Percentiles rank a stretch among this genome's conserved stretches.
phyloP scores from a whole-genome alignment of 2,888 invertebrate species.

The Megalurothrips usitatus region DNA sequence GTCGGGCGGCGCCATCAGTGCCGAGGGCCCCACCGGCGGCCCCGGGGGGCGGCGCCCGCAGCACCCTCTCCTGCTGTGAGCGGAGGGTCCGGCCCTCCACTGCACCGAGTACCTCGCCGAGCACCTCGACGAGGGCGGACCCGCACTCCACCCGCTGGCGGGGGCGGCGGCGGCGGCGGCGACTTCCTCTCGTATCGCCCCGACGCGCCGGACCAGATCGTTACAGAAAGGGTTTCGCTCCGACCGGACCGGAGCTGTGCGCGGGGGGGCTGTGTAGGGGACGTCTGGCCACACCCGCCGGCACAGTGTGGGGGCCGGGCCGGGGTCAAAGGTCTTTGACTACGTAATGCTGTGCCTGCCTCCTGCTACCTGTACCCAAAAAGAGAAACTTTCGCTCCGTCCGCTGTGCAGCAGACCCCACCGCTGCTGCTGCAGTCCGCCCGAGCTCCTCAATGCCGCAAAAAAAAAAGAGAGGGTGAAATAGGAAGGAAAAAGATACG shows the following conservation, averaged over 20 bases:
- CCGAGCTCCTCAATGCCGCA: too few relatives aligned
- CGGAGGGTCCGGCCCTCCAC: too few relatives aligned
- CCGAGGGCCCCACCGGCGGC: too few relatives aligned
- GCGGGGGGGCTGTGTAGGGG: too few relatives aligned
- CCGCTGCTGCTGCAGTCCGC: not conserved
- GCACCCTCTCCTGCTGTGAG: too few relatives aligned
- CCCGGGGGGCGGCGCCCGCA: too few relatives aligned
- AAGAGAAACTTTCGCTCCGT: not conserved
- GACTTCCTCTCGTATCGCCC: not conserved
- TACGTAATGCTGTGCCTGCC: not conserved
- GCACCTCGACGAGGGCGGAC: not conserved
- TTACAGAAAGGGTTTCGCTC: not conserved
- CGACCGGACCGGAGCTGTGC: not conserved
- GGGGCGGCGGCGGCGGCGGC: not conserved
- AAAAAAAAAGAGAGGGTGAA: not conserved
- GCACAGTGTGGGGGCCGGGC: not conserved
- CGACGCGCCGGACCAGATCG: not conserved
- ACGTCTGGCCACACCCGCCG: not conserved
- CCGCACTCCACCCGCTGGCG: not conserved
- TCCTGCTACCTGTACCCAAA: not conserved
- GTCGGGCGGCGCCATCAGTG: too few relatives aligned
- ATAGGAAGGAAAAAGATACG: too few relatives aligned
- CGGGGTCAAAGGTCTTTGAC: not conserved
- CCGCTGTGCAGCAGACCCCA: too few relatives aligned
- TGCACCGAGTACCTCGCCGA: too few relatives aligned